Evolutionary conservation across 2,888 invertebrate genomes (phyloP), one percentile per base, ranked within the genome.

Genomic region (Xylota sylvarum): DNA sequence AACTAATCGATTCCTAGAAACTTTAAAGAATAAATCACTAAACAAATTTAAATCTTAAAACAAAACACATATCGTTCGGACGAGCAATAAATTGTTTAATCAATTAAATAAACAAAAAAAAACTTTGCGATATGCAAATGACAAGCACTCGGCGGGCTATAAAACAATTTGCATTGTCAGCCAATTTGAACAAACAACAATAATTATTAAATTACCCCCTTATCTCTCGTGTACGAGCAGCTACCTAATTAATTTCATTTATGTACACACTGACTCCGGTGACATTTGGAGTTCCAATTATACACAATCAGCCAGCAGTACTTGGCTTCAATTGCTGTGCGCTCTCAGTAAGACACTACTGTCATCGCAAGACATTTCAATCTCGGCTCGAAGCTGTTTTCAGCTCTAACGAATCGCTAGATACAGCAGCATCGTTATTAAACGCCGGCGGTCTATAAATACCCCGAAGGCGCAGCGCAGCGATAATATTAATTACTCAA

Each of bases 191-290:
- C 77, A 77, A 84, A 85, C 81, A 86, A 81, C 85, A 81, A 86
- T 77, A 65, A 86, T 77, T 86, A 77, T 77, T 74, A 77, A 86
- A 86, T 77, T 81, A 56, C 46, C 72, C 37, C 58, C 72, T 62
- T 81, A 81, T 77, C 72, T 56, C 27, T 62, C 74, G 56, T 70
- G 80, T 81, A 86, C 77, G 27, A 77, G 81, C 37, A 9, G 80
- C 72, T 76, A 86, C 85, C 85, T 81, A 86, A 86, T 86, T 86
- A 86, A 86, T 86, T 86, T 86, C 62, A 81, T 86, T 85, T 85
- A 85, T 85, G 64, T 79, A 60, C 65, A 64, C 81, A 81, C 10
- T 86, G 85, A 86, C 85, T 77, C 72, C 67, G 72, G 65, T 86
- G 85, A 86, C 85, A 81, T 81, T 73, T 81, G 37, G 40, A 80